phyloP scores from a whole-genome alignment of 2,888 invertebrate genomes.

The Leptinotarsa juncta region DNA sequence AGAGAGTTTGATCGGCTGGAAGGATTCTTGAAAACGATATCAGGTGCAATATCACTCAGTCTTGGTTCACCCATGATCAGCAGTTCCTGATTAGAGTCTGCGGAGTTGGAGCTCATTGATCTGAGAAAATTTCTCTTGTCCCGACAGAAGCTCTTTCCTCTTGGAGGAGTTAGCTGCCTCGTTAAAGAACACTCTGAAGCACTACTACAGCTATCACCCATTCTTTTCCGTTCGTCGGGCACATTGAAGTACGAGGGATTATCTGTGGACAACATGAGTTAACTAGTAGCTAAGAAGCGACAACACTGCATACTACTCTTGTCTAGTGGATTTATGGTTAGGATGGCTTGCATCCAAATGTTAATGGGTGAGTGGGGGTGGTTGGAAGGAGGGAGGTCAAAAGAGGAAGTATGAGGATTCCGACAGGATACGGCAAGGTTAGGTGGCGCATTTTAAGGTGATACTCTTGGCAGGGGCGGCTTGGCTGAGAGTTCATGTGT shows the following conservation, averaged over 20 bases:
- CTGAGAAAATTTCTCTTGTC: slow-evolving; percentile 61
- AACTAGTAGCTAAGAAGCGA: slow-evolving; percentile 4
- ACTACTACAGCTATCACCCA: slow-evolving; percentile 50
- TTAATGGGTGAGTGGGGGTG: slow-evolving; percentile 21
- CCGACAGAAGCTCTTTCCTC: slow-evolving; percentile 41
- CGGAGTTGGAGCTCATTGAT: slow-evolving; percentile 74
- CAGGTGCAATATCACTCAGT: slow-evolving; percentile 76
- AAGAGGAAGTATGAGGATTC: slow-evolving; percentile 46
- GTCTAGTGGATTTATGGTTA: slow-evolving; percentile 8
- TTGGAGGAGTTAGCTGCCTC: slow-evolving; percentile 58
- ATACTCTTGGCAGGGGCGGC: slow-evolving; percentile 13
- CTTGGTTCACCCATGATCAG: slow-evolving; percentile 78
- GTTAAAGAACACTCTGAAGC: slow-evolving; percentile 53
- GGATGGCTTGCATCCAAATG: slow-evolving; percentile 15
- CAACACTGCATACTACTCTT: slow-evolving; percentile 10
- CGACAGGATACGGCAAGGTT: slow-evolving; percentile 51
- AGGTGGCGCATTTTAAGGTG: slow-evolving; percentile 47
- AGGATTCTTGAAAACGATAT: slow-evolving; percentile 62
- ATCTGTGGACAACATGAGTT: slow-evolving; percentile 67
- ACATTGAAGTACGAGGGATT: slow-evolving; percentile 84
- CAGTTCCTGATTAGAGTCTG: slow-evolving; percentile 72
- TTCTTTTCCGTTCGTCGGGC: slow-evolving; percentile 61
- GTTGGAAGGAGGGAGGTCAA: slow-evolving; percentile 38
- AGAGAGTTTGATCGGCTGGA: slow-evolving; percentile 57
- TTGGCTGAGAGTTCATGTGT: not conserved